Conservation (phyloP, 2,797 vertebrate species). For the Bothrops alternatus region DNA sequence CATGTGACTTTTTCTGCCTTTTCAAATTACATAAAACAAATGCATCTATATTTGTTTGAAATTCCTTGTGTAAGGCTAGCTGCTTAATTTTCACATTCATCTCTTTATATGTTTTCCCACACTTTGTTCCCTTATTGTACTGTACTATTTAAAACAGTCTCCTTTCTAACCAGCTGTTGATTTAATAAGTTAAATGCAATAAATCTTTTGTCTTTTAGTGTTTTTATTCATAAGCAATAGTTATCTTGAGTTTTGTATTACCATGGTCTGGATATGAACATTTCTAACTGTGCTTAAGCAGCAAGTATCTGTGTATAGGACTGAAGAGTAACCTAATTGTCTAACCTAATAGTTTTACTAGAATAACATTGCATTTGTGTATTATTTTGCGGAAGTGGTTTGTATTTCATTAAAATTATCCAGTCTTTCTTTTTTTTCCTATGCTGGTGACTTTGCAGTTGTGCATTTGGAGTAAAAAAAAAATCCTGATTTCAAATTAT, state of each 20-base stretch:
- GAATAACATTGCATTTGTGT: neutral
- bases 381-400: neutral
- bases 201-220: neutral
- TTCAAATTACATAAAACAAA: neutral
- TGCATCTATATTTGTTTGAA: neutral
- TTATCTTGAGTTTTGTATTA: constrained; percentile 11
- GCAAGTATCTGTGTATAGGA: neutral
- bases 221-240: neutral
- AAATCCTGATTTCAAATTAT: neutral
- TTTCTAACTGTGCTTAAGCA: constrained; percentile 15
- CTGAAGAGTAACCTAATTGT: neutral
- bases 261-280: neutral
- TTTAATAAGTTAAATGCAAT: neutral
- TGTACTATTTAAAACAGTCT: constrained; percentile 4
- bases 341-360: constrained; percentile 12
- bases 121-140: constrained; percentile 8
- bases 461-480: neutral
- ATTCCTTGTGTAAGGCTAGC: constrained; percentile 2
- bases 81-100: neutral
- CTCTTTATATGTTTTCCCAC: neutral
- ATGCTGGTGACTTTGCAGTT: neutral
- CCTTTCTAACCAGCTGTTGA: constrained; percentile 6
- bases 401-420: neutral
- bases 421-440: neutral
- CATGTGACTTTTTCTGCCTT: neutral